Percentiles rank a stretch among this genome's conserved stretches.
Evolutionary conservation across 2,888 invertebrate species (phyloP).

Genomic region (Xylocampa areola): DNA sequence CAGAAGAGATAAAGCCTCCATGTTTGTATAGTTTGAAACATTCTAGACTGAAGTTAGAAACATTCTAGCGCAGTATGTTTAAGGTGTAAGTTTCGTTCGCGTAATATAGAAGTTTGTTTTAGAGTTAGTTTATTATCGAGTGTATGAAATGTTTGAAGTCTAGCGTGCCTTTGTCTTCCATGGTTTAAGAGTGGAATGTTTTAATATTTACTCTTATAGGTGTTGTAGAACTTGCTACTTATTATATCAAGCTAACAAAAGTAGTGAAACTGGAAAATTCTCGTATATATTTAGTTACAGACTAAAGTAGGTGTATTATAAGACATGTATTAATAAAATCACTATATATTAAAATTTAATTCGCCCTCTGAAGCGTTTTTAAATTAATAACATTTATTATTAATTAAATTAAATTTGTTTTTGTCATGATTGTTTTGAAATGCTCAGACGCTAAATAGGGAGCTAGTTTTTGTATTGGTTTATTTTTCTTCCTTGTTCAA

Average conservation of each 20-base stretch:
- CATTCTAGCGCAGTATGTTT: slow-evolving; percentile 71
- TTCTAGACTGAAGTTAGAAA: slow-evolving; percentile 73
- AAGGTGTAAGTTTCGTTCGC: slow-evolving; percentile 78
- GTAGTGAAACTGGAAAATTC: background rate
- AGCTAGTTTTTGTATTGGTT: no score
- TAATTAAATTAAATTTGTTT: no score
- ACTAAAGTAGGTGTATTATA: no score
- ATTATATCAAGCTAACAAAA: slow-evolving; percentile 14
- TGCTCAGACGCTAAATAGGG: no score
- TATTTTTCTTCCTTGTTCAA: no score
- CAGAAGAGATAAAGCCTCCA: slow-evolving; percentile 74
- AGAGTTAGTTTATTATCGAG: slow-evolving; percentile 74
- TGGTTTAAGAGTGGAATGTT: slow-evolving; percentile 68
- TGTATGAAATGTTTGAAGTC: slow-evolving; percentile 53
- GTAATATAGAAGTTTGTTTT: slow-evolving; percentile 80
- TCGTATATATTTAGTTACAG: no score
- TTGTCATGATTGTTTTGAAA: no score
- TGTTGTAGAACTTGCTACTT: slow-evolving; percentile 16
- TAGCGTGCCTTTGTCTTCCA: slow-evolving; percentile 35
- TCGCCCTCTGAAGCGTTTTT: no score
- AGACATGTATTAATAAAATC: no score
- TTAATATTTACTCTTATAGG: slow-evolving; percentile 56
- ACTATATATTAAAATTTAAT: no score
- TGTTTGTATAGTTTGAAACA: slow-evolving; percentile 79
- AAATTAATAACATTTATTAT: no score